Percentiles rank a stretch among this genome's conserved stretches.
These are phyloP conservation scores for Callopanchax toddi DNA, from an alignment of 2,113 vertebrate genomes.

Conservation along the genomic window DNA sequence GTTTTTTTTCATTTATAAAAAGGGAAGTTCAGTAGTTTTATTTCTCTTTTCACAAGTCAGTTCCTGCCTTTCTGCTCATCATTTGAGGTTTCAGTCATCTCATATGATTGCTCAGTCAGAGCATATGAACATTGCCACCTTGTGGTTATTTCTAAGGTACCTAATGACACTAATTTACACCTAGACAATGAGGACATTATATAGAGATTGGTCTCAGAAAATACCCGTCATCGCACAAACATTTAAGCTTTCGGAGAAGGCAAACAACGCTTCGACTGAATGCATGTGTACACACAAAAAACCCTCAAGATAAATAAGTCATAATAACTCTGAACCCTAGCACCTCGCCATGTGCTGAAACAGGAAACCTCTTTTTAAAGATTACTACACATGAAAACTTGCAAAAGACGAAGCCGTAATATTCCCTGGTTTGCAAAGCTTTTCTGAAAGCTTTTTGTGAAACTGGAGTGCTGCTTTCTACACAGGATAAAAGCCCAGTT, in stretches of 20 bases:
- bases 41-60: constrained; percentile 64
- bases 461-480: constrained; percentile 67
- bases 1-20: constrained; percentile 24
- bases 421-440: constrained; percentile 38
- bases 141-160: constrained; percentile 67
- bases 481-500: constrained; percentile 73
- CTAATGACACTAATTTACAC: constrained; percentile 45
- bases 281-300: background rate
- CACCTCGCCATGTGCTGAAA: background rate
- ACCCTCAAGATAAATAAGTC: background rate
- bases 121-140: constrained; percentile 79
- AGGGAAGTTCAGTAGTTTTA: constrained; percentile 66
- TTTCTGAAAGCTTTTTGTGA: constrained; percentile 61
- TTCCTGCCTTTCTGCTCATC: constrained; percentile 62
- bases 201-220: background rate
- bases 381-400: constrained; percentile 21
- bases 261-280: background rate
- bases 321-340: background rate
- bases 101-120: constrained; percentile 48
- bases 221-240: background rate
- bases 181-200: background rate
- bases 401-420: constrained; percentile 7
- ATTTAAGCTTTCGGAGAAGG: constrained; percentile 2
- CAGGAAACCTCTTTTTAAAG: constrained; percentile 15
- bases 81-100: constrained; percentile 51